A percentile compares a stretch with the other conserved stretches of the same genome.
Conservation (phyloP, 2,888 invertebrate genomes). For the Caenorhabditis zanzibari region DNA sequence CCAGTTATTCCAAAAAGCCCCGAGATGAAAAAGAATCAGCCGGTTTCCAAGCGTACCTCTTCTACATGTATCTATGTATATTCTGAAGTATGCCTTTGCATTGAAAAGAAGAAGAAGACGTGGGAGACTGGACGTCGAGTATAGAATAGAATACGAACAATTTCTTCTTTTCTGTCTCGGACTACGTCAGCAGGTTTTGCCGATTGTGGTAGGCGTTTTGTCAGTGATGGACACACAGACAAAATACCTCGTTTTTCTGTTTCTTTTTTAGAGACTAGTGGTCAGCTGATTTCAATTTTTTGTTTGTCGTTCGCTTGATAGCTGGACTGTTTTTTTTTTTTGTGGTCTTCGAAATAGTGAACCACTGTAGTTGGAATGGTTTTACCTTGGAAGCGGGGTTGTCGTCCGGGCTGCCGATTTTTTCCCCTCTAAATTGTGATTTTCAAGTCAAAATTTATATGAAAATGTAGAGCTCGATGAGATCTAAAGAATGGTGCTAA, state of each 20-base stretch:
- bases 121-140: neutral
- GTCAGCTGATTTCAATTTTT: constrained; percentile 41
- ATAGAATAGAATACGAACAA: constrained; percentile 25
- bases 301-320: constrained; percentile 21
- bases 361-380: neutral
- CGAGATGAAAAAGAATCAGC: constrained; percentile 43
- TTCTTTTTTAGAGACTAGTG: constrained; percentile 8
- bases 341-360: constrained; percentile 7
- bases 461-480: no score
- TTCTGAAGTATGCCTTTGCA: constrained; percentile 43
- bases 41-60: constrained; percentile 34
- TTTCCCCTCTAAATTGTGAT: no score
- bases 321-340: constrained; percentile 16
- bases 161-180: constrained; percentile 8
- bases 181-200: constrained; percentile 34
- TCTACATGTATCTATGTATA: constrained; percentile 38
- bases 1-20: constrained; percentile 51
- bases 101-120: constrained; percentile 23
- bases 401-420: no score
- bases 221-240: constrained; percentile 30
- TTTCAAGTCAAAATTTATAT: no score
- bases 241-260: constrained; percentile 25
- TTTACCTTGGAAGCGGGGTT: no score
- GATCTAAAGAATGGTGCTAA: no score
- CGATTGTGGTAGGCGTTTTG: constrained; percentile 40